These are phyloP conservation scores for Linhomoeus sp. DNA, from an alignment of 2,888 invertebrate species.

Conservation along the genomic window DNA sequence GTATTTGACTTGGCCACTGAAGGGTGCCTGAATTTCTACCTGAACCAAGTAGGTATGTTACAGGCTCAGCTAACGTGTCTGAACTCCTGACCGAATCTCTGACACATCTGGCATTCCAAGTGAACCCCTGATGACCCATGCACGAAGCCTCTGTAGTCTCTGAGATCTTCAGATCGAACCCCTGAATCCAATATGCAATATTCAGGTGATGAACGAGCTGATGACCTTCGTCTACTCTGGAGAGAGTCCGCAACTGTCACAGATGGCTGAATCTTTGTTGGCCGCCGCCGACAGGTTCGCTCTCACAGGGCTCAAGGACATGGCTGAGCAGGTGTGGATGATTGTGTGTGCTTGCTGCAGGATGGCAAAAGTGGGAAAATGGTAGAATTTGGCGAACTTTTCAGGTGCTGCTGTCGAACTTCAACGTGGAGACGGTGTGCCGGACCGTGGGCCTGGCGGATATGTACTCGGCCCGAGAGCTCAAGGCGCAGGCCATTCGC, in stretches of 20 bases:
- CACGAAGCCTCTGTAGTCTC: no score
- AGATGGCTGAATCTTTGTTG: conserved; percentile 18
- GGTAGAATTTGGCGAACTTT: not conserved
- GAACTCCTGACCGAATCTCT: no score
- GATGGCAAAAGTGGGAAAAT: not conserved
- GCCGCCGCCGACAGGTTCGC: conserved; percentile 23
- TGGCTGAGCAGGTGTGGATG: conserved; percentile 19
- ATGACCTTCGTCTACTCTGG: conserved; percentile 22
- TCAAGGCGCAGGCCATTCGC: conserved; percentile 19
- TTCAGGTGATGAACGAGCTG: conserved; percentile 18
- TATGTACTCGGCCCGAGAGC: conserved; percentile 16
- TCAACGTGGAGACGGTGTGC: conserved; percentile 18
- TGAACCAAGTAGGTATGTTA: no score
- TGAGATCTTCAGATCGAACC: no score
- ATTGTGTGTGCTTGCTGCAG: not conserved
- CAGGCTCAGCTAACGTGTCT: no score
- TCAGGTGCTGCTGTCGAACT: conserved; percentile 14
- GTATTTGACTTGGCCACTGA: no score
- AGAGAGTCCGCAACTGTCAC: conserved; percentile 11
- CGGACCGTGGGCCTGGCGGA: conserved; percentile 19
- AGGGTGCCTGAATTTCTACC: no score
- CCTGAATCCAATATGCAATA: no score
- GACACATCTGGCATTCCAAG: no score
- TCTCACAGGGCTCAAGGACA: conserved; percentile 22
- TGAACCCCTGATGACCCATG: no score